Conservation (phyloP, 2,797 vertebrate genomes). For the Danio aesculapii region DNA sequence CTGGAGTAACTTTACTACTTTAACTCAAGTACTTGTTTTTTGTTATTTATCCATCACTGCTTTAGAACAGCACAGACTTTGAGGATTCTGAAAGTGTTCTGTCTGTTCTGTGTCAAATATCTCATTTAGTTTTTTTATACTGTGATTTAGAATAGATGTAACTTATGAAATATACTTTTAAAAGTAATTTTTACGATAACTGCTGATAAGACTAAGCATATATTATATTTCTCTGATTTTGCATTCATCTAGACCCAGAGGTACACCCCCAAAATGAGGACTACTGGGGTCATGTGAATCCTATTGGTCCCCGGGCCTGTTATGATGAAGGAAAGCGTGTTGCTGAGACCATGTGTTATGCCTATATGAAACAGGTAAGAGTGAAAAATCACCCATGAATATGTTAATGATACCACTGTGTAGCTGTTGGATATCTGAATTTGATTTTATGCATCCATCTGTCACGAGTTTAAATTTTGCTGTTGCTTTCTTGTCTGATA, state of each 20-base stretch:
- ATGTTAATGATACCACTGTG: background rate
- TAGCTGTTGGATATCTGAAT: background rate
- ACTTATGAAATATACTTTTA: too few relatives aligned
- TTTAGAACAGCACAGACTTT: too few relatives aligned
- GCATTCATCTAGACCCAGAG: conserved; percentile 88
- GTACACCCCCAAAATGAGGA: conserved; percentile 98
- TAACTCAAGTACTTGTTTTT: too few relatives aligned
- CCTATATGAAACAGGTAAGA: conserved; percentile 98
- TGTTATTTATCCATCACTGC: too few relatives aligned
- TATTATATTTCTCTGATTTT: conserved; percentile 47
- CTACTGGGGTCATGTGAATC: conserved; percentile 99
- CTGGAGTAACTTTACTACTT: too few relatives aligned
- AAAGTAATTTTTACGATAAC: too few relatives aligned
- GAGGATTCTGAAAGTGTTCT: too few relatives aligned
- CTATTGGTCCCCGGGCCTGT: conserved; percentile 95
- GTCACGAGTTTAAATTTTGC: too few relatives aligned
- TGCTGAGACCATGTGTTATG: conserved; percentile 99
- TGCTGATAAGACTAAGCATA: too few relatives aligned
- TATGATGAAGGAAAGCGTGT: conserved; percentile 98
- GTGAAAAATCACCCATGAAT: background rate
- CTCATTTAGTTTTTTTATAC: too few relatives aligned
- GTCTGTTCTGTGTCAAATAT: too few relatives aligned
- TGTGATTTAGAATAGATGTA: too few relatives aligned
- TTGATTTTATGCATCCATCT: background rate
- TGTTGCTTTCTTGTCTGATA: background rate